Evolutionary conservation across 2,113 vertebrate genomes (phyloP), one percentile per base, ranked within the genome.

Genomic region (Amia ocellicauda): DNA sequence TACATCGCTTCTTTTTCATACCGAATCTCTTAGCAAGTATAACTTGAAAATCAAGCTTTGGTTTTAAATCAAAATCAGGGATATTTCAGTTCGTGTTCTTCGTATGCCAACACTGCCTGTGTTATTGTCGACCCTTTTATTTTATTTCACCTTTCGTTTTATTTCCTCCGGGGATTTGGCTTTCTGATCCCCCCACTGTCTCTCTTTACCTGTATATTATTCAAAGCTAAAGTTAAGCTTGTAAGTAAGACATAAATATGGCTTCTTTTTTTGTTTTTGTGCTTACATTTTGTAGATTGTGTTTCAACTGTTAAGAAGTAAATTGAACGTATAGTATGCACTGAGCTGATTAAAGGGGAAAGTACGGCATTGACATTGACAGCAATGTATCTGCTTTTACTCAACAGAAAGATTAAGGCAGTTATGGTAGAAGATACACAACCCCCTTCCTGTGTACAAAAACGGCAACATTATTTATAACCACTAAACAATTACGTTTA

Each of bases 1-100:
- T 85, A 77, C 69, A 87, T 82, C 78, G 69, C 77, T 86, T 85
- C 83, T 87, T 90, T 91, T 85, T 71, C 66, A 83, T 91, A 89
- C 88, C 91, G 89, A 86, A 87, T 85, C 83, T 91, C 82, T 81
- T 86, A 88, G 85, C 92, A 94, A 94, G 91, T 92, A 85, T 91
- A 91, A 93, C 85, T 92, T 94, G 91, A 94, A 94, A 85, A 91
- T 90, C 63, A 79, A 81, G 76, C 73, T 86, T 90, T 87, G 78
- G 81, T 89, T 88, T 86, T 94, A 91, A 88, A 78, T 75, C 77
- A 91, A 91, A 92, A 93, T 98, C 96, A 99, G 95, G 96, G 94
- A 97, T 93, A 90, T 91, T 92, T 93, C 82, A 91, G 81, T 86
- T 90, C 83, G 87, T 86, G 83, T 85, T 86, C 83, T 89, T 78